phyloP scores from a whole-genome alignment of 2,888 invertebrate genomes.

The Ophraella communa region DNA sequence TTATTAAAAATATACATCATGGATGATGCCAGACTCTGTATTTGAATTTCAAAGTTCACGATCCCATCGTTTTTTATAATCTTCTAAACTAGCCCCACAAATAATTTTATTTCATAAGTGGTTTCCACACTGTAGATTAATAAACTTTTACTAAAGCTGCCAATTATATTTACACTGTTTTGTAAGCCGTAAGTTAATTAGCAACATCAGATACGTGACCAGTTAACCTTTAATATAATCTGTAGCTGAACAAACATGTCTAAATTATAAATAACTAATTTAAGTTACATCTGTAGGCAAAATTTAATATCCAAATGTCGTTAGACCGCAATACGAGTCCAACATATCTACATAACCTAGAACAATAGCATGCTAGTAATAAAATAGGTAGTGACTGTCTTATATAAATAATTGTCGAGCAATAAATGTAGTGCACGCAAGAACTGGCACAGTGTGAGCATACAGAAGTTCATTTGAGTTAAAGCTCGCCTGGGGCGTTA shows the following conservation, averaged over 20 bases:
- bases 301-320: background rate
- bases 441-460: constrained; percentile 34
- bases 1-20: too few species aligned
- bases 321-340: background rate
- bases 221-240: background rate
- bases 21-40: too few species aligned
- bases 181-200: too few species aligned
- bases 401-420: constrained; percentile 29
- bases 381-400: constrained; percentile 21
- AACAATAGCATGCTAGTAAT: constrained; percentile 9
- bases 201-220: too few species aligned
- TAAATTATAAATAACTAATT: background rate
- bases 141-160: too few species aligned
- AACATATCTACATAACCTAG: constrained; percentile 14
- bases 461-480: constrained; percentile 43
- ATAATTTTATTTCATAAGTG: too few species aligned
- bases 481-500: constrained; percentile 38
- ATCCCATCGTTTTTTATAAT: too few species aligned
- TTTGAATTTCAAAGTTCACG: too few species aligned
- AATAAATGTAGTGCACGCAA: constrained; percentile 36
- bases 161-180: too few species aligned
- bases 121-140: too few species aligned
- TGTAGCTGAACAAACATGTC: constrained; percentile 18
- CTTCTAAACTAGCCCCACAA: too few species aligned
- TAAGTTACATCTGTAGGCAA: background rate